A percentile compares a stretch with the other conserved stretches of the same genome.
Conservation (phyloP, 1,140 invertebrate species). For the Epicauta chinensis region DNA sequence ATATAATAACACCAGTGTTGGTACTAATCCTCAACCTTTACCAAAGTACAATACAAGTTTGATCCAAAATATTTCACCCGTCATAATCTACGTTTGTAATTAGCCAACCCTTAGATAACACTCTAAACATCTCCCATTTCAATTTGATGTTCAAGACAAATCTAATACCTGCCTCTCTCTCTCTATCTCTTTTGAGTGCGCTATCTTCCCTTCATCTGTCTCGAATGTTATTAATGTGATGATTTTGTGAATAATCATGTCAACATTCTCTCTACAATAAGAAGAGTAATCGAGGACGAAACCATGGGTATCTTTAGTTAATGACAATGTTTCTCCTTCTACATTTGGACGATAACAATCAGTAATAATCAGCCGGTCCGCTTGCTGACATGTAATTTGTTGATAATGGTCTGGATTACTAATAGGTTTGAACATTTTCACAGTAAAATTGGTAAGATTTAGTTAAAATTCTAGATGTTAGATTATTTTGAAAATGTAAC, state of each 20-base stretch:
- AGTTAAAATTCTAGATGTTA: no score
- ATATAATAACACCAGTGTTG: no score
- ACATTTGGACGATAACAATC: constrained; percentile 18
- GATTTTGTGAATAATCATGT: constrained; percentile 1
- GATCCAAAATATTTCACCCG: neutral
- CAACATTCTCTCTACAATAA: neutral
- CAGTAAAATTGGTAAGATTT: neutral
- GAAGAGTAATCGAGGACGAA: no score
- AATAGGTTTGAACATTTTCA: constrained; percentile 10
- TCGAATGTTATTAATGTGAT: no score
- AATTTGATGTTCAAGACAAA: neutral
- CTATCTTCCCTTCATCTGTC: no score
- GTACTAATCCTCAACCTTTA: no score
- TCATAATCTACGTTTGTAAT: constrained; percentile 8
- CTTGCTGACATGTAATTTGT: constrained; percentile 26
- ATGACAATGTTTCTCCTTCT: constrained; percentile 20
- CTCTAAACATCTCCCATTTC: constrained; percentile 12
- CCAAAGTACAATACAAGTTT: constrained; percentile 1
- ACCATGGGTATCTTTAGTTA: constrained; percentile 4
- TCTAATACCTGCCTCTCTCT: no score
- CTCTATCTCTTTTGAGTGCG: no score
- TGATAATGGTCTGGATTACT: constrained; percentile 22
- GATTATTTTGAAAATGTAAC: no score
- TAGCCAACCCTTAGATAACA: neutral
- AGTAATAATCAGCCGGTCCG: constrained; percentile 20